Conservation (phyloP, 2,888 invertebrate species). For the Oasisia sp. region DNA sequence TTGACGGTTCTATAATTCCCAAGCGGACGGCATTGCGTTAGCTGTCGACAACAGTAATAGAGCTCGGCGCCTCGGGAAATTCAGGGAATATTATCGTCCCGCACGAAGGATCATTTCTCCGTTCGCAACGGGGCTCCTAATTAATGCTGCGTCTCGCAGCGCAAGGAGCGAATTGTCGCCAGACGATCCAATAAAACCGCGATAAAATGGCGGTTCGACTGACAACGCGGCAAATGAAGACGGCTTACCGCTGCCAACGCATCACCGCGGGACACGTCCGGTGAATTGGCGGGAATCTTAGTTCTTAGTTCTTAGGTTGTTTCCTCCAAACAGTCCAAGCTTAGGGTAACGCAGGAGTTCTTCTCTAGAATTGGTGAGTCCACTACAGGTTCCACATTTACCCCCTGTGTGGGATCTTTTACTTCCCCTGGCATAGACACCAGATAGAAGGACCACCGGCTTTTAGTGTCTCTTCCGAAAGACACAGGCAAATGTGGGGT, state of each 20-base stretch:
- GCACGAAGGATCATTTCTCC: neutral
- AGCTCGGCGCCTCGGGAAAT: neutral
- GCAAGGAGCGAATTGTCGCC: slow-evolving; percentile 12
- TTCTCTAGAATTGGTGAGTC: too few relatives aligned
- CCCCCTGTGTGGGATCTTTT: too few relatives aligned
- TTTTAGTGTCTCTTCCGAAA: too few relatives aligned
- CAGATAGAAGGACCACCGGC: too few relatives aligned
- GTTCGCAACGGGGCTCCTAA: slow-evolving; percentile 4
- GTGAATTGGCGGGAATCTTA: neutral
- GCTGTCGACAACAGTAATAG: neutral
- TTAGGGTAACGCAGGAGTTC: too few relatives aligned
- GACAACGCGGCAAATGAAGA: slow-evolving; percentile 14
- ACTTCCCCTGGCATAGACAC: too few relatives aligned
- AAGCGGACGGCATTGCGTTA: neutral
- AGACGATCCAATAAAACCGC: neutral
- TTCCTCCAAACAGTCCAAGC: too few relatives aligned
- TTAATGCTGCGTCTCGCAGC: neutral
- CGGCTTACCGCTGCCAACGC: neutral
- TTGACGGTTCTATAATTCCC: neutral
- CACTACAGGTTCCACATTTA: too few relatives aligned
- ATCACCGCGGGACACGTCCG: neutral
- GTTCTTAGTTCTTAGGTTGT: too few relatives aligned
- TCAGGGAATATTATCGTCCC: neutral
- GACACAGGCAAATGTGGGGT: too few relatives aligned
- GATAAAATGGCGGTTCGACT: neutral